Evolutionary conservation across 2,888 invertebrate genomes (phyloP), one percentile per base, ranked within the genome.

Genomic region (Hydrotaea cyrtoneurina): DNA sequence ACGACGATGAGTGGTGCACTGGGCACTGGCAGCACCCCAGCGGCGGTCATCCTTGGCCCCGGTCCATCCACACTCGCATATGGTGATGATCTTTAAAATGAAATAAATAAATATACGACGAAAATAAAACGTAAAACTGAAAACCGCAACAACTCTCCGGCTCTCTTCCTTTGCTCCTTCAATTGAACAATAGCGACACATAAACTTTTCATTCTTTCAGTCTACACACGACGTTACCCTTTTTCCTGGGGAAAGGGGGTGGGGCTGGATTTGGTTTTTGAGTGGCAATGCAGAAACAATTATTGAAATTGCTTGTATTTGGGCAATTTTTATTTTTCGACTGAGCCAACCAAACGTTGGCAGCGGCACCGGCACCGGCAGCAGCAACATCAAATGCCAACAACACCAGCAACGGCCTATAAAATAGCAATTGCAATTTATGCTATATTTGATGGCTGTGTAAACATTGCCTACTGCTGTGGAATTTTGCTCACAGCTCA

Each of bases 281-380:
- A 21, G 57, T 62, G 43, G 21, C 81, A 78, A 73, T 64, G 75
- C 26, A 78, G 72, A 80, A 85, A 76, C 82, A 82, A 85, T 82
- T 82, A 82, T 78, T 80, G 50, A 82, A 82, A 82, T 80, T 80
- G 80, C 50, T 76, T 72, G 75, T 64, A 72, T 31, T 57, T 80
- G 79, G 64, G 11, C 78, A 50, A 59, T 64, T 15, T 72, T 72
- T 46, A 66, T 50, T 31, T 31, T 74, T 73, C 53, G 15, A 43
- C 55, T 75, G 21, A 78, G n/a, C 69, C 71, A 43, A 39, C n/a
- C n/a, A 74, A 39, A 4, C 3, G 10, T 39, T 13, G 39, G 57
- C 66, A 75, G 11, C 21, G 46, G 39, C 50, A 66, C n/a, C 66
- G n/a, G 55, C 50, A 55, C n/a, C 71, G 10, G 43, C 46, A 69